Base-by-base conservation (phyloP, 2,797 vertebrate species). In the Halcyon smyrnensis region DNA sequence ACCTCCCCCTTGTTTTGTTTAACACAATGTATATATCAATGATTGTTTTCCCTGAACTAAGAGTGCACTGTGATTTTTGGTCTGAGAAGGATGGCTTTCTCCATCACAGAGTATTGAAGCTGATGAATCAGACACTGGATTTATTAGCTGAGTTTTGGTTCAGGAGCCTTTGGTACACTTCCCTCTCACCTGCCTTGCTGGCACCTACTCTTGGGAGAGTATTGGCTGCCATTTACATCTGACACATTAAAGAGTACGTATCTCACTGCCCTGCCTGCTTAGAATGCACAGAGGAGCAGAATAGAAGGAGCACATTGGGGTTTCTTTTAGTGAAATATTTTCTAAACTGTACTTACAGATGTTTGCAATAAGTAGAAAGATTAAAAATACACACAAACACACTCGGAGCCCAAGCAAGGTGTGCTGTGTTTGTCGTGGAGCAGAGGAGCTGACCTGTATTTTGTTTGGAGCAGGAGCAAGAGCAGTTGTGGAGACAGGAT, bases 181-280 rank as follows among this genome's bases (percentile, higher is more conserved):
- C 32, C 3, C 27, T 89, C 32, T 37, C 18, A 1, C 43, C 43
- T 91, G 10, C 32, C 21, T 84, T 89, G 34, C 43, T 24, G 28
- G n/a, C 27, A 17, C 0, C 0, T 65, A 3, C 36, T 63, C 34
- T 59, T 59, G 5, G 13, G 68, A 87, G 17, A 41, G 27, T 37
- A 18, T 25, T 48, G 39, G 41, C 50, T 84, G 75, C 32, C 14
- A 32, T 84, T 93, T 92, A 51, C 37, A 17, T 30, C 51, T 56
- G 25, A 46, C 9, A 73, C 53, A 23, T 46, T 23, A 6, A 59
- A 64, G 37, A 57, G n/a, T 63, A 16, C 8, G 3, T 37, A n/a
- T 70, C 75, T 90, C 27, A 4, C 28, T 92, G 51, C 20, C 21
- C 56, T 79, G 18, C 48, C 54, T 76, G 28, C 34, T 74, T 8